phyloP scores from a whole-genome alignment of 2,797 vertebrate species.

The Halcyon leucocephala region DNA sequence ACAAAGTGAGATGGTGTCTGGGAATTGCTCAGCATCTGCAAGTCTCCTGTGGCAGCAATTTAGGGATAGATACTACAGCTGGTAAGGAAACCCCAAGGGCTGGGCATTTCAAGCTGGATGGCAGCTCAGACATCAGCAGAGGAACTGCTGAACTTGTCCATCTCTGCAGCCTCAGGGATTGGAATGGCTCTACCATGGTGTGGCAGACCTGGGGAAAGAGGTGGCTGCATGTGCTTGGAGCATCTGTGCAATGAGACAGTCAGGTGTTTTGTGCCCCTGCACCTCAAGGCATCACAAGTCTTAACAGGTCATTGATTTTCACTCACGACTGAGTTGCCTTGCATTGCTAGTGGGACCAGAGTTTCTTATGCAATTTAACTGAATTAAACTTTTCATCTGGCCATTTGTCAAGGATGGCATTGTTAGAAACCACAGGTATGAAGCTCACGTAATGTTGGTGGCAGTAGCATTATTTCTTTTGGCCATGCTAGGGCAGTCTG shows the following conservation, averaged over 20 bases:
- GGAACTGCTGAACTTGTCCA: background rate
- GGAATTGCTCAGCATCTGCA: background rate
- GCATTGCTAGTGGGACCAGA: background rate
- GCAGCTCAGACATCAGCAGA: background rate
- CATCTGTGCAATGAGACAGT: background rate
- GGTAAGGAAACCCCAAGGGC: background rate
- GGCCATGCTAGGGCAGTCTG: background rate
- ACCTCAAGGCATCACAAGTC: background rate
- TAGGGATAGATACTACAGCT: background rate
- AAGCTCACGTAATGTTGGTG: background rate
- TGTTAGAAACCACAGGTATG: constrained; percentile 31
- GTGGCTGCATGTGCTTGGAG: background rate
- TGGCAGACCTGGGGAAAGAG: background rate
- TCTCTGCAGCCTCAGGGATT: background rate
- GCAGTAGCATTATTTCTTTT: constrained; percentile 14
- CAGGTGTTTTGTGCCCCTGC: background rate
- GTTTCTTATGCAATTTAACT: background rate
- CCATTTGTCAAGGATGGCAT: background rate
- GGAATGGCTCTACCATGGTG: background rate
- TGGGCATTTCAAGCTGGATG: background rate
- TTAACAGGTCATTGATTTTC: background rate
- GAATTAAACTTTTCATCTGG: background rate
- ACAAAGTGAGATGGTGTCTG: background rate
- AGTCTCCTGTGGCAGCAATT: background rate
- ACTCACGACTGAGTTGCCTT: background rate